Percentiles rank a stretch among this genome's conserved stretches.
Conservation (phyloP, 2,797 vertebrate genomes). For the Hippopotamyrus pictus region DNA sequence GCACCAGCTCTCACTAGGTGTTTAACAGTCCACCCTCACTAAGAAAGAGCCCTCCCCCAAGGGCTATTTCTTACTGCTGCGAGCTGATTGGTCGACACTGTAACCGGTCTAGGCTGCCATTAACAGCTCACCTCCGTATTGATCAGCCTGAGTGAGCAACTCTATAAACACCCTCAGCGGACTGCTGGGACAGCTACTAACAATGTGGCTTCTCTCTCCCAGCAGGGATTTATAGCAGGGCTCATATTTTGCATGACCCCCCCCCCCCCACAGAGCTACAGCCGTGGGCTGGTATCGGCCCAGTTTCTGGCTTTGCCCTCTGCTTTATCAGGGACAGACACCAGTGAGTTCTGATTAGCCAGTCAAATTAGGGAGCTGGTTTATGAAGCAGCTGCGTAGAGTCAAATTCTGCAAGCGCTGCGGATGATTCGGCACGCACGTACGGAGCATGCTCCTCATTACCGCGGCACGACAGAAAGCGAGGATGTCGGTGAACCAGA, state of each 20-base stretch:
- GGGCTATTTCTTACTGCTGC: not conserved
- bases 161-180: constrained; percentile 52
- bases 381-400: not conserved
- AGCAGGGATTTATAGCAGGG: not conserved
- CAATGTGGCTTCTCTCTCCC: not conserved
- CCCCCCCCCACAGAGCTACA: constrained; percentile 26
- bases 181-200: constrained; percentile 39
- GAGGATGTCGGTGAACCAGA: not conserved
- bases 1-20: not conserved
- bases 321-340: constrained; percentile 20
- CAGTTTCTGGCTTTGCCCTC: constrained; percentile 18
- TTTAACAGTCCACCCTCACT: not conserved
- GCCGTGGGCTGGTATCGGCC: constrained; percentile 9
- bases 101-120: constrained; percentile 37
- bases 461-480: not conserved
- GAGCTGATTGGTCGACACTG: constrained; percentile 25
- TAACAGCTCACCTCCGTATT: constrained; percentile 52
- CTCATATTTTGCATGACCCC: not conserved
- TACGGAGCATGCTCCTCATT: not conserved
- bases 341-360: not conserved
- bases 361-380: not conserved
- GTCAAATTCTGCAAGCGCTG: not conserved
- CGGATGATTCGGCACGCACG: not conserved
- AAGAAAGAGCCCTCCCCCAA: not conserved
- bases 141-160: constrained; percentile 45